Evolutionary conservation across 1,140 invertebrate genomes (phyloP).

Genomic region (Macrobrachium rosenbergii): DNA sequence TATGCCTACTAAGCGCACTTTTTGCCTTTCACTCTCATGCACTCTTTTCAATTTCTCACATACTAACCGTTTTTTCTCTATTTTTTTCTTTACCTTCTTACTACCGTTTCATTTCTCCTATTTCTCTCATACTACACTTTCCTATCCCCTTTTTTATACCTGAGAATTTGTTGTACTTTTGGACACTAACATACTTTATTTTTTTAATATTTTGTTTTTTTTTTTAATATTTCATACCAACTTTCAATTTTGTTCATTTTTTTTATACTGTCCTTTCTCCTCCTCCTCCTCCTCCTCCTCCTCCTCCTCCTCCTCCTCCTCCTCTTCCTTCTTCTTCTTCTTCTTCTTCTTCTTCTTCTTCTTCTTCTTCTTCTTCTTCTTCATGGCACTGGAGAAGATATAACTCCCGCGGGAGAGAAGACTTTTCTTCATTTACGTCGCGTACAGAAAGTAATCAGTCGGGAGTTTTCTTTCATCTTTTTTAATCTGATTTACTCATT

Average conservation of each 20-base stretch:
- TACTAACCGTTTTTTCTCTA: no score
- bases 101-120: neutral
- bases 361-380: slow-evolving; percentile 25
- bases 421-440: neutral
- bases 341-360: neutral
- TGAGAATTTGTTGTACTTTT: neutral
- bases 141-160: neutral
- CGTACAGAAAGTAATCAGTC: neutral
- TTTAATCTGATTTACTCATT: slow-evolving; percentile 1
- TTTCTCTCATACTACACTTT: neutral
- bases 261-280: neutral
- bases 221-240: neutral
- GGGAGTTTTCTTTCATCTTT: neutral
- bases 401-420: neutral
- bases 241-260: neutral
- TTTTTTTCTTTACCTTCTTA: neutral
- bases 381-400: neutral
- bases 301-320: neutral
- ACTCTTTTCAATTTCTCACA: no score
- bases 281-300: neutral
- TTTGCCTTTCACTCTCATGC: no score
- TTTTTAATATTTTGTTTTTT: slow-evolving; percentile 7
- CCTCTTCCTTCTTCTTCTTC: neutral
- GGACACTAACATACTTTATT: slow-evolving; percentile 5
- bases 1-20: no score